phyloP scores from a whole-genome alignment of 2,888 invertebrate genomes.

The Lasioglossum pauxillum region DNA sequence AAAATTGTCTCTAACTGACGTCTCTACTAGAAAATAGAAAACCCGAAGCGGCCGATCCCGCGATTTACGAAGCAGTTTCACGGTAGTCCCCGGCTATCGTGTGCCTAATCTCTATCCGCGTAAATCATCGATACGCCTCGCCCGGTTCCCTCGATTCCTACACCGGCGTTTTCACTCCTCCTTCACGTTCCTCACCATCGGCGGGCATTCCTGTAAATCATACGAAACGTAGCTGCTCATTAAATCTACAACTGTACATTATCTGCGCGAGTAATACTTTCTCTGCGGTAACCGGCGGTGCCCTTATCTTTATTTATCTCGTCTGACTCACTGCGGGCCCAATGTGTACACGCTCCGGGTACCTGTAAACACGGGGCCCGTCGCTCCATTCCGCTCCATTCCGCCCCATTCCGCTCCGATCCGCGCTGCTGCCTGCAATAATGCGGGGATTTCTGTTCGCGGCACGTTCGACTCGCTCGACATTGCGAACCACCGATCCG shows the following conservation, averaged over 20 bases:
- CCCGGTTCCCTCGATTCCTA: conserved; percentile 19
- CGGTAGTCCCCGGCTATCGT: conserved; percentile 57
- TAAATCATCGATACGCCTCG: conserved; percentile 62
- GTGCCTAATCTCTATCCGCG: conserved; percentile 58
- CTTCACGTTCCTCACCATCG: not conserved
- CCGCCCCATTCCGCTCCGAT: not conserved
- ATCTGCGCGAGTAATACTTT: conserved; percentile 59
- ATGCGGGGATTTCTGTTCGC: conserved; percentile 52
- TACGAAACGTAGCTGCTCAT: conserved; percentile 58
- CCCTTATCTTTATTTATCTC: conserved; percentile 69
- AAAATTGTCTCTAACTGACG: not conserved
- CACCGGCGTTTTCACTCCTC: not conserved
- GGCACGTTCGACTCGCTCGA: conserved; percentile 24
- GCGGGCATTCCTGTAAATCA: conserved; percentile 53
- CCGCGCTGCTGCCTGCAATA: conserved; percentile 41
- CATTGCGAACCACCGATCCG: not conserved
- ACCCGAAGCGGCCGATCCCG: conserved; percentile 31
- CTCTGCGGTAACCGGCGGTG: conserved; percentile 39
- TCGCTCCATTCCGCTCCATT: conserved; percentile 3
- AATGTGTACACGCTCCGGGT: conserved; percentile 39
- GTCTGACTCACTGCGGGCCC: conserved; percentile 42
- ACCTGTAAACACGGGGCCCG: conserved; percentile 38
- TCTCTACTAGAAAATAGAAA: conserved; percentile 36
- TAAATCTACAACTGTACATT: conserved; percentile 59
- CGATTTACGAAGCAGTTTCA: conserved; percentile 51